Evolutionary conservation across 2,113 vertebrate genomes (phyloP).

Genomic region (Alethe diademata): DNA sequence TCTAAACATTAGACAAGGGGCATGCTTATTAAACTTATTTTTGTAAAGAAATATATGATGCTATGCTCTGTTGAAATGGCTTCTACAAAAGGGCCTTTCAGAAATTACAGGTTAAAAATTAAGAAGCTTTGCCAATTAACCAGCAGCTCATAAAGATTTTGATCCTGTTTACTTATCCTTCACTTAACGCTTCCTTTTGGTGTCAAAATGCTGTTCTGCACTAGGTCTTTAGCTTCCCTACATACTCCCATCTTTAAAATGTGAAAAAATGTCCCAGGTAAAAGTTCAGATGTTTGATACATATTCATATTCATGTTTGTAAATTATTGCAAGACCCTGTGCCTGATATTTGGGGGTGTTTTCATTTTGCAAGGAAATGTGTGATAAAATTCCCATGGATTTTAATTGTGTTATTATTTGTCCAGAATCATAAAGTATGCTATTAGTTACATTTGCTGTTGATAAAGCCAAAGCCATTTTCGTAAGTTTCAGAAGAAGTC

Average conservation of each 20-base stretch:
- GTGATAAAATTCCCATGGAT: background rate
- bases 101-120: background rate
- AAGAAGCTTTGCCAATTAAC: background rate
- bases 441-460: background rate
- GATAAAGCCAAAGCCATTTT: background rate
- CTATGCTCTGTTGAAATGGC: background rate
- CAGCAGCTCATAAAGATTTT: background rate
- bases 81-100: background rate
- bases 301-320: background rate
- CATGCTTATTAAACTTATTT: background rate
- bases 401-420: background rate
- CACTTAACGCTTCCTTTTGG: background rate
- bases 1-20: background rate
- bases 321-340: background rate
- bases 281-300: background rate
- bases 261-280: background rate
- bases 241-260: background rate
- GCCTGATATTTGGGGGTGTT: background rate
- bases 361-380: background rate
- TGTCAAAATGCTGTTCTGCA: background rate
- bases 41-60: background rate
- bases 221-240: background rate
- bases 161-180: background rate
- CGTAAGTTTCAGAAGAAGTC: background rate
- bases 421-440: background rate